These are phyloP conservation scores for Gyps fulvus DNA, from an alignment of 2,113 vertebrate genomes.

Conservation along the genomic window DNA sequence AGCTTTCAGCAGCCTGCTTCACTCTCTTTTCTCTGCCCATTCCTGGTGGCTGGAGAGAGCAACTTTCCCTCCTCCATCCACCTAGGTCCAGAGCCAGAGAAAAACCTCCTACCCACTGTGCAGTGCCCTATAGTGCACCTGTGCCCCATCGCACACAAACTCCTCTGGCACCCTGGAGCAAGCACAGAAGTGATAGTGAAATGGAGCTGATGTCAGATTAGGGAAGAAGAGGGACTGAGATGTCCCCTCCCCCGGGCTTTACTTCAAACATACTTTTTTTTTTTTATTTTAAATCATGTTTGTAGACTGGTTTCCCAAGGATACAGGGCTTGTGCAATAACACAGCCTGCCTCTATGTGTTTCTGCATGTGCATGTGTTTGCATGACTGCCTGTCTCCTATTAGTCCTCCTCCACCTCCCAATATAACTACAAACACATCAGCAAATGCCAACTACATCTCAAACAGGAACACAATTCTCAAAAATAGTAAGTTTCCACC, in stretches of 20 bases:
- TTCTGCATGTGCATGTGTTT: constrained; percentile 9
- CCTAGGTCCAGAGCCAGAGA: neutral
- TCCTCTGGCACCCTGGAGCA: neutral
- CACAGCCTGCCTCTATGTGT: neutral
- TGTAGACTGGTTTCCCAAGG: constrained; percentile 42
- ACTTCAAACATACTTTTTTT: neutral
- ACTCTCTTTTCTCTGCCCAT: neutral
- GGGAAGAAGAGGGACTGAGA: neutral
- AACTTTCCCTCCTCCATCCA: neutral
- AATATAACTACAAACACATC: constrained; percentile 33
- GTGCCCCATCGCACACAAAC: neutral
- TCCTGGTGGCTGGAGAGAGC: neutral
- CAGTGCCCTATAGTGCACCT: neutral
- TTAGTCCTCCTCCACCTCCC: constrained; percentile 33
- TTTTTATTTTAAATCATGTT: neutral
- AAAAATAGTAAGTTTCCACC: constrained; percentile 51
- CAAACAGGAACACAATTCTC: constrained; percentile 27
- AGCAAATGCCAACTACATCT: constrained; percentile 46
- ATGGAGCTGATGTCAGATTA: neutral
- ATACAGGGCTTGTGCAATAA: constrained; percentile 32
- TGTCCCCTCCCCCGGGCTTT: neutral
- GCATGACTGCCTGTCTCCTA: constrained; percentile 10
- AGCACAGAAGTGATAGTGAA: neutral
- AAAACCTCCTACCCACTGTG: neutral
- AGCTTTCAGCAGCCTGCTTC: neutral